Evolutionary conservation across 1,140 invertebrate species (phyloP).

Genomic region (Papilio polytes): DNA sequence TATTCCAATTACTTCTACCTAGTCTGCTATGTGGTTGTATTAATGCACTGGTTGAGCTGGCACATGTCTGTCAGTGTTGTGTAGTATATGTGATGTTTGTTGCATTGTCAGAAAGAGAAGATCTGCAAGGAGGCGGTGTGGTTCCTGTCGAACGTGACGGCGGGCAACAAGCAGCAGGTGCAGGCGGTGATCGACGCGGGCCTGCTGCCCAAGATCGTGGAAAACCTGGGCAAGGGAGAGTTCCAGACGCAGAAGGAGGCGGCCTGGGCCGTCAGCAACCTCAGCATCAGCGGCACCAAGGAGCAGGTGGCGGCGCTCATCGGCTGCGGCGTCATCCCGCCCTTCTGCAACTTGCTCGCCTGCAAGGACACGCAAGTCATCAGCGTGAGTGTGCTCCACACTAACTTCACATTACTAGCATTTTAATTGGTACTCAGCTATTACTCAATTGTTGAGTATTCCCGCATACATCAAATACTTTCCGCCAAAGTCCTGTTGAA

Average conservation of each 20-base stretch:
- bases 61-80: background rate
- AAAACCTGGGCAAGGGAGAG: constrained; percentile 96
- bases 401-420: no score
- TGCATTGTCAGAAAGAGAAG: constrained; percentile 85
- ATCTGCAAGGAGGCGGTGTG: constrained; percentile 98
- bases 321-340: constrained; percentile 93
- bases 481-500: no score
- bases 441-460: no score
- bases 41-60: no score
- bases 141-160: constrained; percentile 99
- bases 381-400: constrained; percentile 72
- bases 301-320: constrained; percentile 96
- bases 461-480: no score
- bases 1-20: no score
- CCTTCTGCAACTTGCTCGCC: constrained; percentile 94
- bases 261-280: constrained; percentile 99
- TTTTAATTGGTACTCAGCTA: no score
- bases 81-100: background rate
- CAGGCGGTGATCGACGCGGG: constrained; percentile 98
- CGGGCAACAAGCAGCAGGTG: constrained; percentile 98
- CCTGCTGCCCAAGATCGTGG: constrained; percentile 97
- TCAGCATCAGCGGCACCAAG: constrained; percentile 97
- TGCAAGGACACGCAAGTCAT: constrained; percentile 95
- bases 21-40: no score
- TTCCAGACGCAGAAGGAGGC: constrained; percentile 99